These are phyloP conservation scores for Perizoma affinitatum DNA, from an alignment of 2,888 invertebrate species.

Conservation along the genomic window DNA sequence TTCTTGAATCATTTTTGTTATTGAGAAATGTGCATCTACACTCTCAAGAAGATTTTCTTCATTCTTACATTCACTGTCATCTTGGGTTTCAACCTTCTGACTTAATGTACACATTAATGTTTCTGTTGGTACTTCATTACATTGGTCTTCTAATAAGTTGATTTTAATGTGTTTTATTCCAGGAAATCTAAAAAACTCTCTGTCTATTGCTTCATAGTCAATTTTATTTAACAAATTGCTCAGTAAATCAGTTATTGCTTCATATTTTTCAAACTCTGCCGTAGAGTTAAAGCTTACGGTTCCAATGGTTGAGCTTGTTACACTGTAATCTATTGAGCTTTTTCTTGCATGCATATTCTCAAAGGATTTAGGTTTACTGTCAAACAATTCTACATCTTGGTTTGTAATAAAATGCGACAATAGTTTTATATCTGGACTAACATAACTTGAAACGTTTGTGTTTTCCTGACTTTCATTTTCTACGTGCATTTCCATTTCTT, in stretches of 20 bases:
- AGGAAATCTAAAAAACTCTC: slow-evolving; percentile 18
- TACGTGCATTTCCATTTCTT: background rate
- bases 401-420: background rate
- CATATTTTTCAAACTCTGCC: slow-evolving; percentile 72
- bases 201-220: slow-evolving; percentile 40
- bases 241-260: slow-evolving; percentile 64
- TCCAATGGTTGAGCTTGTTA: slow-evolving; percentile 53
- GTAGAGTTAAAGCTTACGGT: slow-evolving; percentile 67
- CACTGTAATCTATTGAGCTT: slow-evolving; percentile 50
- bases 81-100: slow-evolving; percentile 13
- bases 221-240: slow-evolving; percentile 56
- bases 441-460: background rate
- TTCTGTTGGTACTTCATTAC: background rate
- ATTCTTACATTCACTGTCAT: slow-evolving; percentile 3
- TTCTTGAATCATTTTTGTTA: slow-evolving; percentile 63
- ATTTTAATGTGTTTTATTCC: slow-evolving; percentile 3
- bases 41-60: slow-evolving; percentile 13
- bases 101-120: background rate
- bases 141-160: slow-evolving; percentile 6
- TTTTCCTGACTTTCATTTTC: background rate
- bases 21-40: slow-evolving; percentile 56
- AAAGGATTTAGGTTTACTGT: slow-evolving; percentile 27
- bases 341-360: slow-evolving; percentile 27
- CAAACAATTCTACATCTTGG: slow-evolving; percentile 28
- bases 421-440: background rate